Evolutionary conservation across 2,113 vertebrate genomes (phyloP), one percentile per base, ranked within the genome.

Genomic region (Syngnathus floridae): DNA sequence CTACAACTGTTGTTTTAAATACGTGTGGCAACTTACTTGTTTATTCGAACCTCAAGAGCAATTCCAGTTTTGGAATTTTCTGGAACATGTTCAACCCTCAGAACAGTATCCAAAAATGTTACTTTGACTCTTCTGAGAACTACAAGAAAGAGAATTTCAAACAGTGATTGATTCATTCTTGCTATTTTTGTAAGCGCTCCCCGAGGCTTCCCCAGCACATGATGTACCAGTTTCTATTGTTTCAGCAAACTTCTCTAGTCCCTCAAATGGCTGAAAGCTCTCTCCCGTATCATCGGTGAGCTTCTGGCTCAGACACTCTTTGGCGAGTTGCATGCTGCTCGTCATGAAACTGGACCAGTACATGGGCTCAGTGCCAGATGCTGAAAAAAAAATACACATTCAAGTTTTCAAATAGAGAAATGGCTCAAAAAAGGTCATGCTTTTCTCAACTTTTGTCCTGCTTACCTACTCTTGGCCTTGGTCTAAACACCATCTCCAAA

Each of bases 301-400:
- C 80, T 93, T 97, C 86, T 99, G 96, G 88, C 93, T 96, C 72
- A 99, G 91, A 87, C 97, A 99, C 75, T 98, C 97, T 79, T 96
- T 95, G 65, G 97, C 97, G 60, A 99, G 77, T 64, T 99, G 97
- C 94, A 99, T 97, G 64, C 95, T 98, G 85, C 95, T 98, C 0
- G 96, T 96, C 97, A 99, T 99, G 80, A 99, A 98, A 84, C 95
- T 99, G 72, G 97, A 99, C 97, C 96, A 98, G 73, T 89, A 97
- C 97, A 99, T 98, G 35, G 96, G 95, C 79, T 99, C 97, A 67
- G 90, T 90, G 4, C 92, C 94, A 74, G 95, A 94, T 22, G 93
- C 97, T 99, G 86, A 3, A 77, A 74, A 77, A 74, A 70, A 52
- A 70, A 51, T 75, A 61, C 36, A 7, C 77, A 22, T 2, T 51